Evolutionary conservation across 2,888 invertebrate species (phyloP).

Genomic region (Aplocera efformata): DNA sequence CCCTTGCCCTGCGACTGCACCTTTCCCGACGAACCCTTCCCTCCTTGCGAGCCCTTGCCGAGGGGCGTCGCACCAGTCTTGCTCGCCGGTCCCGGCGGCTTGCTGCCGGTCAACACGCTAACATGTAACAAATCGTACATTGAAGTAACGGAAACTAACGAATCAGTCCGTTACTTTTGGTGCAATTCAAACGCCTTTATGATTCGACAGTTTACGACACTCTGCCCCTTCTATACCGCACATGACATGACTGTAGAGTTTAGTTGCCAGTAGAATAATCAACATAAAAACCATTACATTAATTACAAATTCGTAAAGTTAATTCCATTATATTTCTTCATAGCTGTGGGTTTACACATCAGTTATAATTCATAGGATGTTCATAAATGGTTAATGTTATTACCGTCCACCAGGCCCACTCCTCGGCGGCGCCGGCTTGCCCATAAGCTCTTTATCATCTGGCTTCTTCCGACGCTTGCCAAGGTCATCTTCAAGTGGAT

Average conservation of each 20-base stretch:
- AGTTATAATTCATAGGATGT: too few species aligned
- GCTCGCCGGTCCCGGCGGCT: constrained; percentile 76
- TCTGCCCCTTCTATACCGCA: too few species aligned
- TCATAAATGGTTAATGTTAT: too few species aligned
- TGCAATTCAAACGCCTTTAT: too few species aligned
- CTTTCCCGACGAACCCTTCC: constrained; percentile 53
- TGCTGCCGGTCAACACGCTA: constrained; percentile 68
- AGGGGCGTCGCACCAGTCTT: constrained; percentile 71
- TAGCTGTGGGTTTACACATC: too few species aligned
- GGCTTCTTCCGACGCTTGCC: constrained; percentile 87
- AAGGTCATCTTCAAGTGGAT: constrained; percentile 83
- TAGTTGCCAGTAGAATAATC: too few species aligned
- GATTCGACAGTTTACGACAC: too few species aligned
- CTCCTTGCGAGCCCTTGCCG: constrained; percentile 49
- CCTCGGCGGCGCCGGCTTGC: constrained; percentile 65
- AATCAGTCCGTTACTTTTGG: too few species aligned
- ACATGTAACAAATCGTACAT: constrained; percentile 21
- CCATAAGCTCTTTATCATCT: constrained; percentile 79
- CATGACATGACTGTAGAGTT: too few species aligned
- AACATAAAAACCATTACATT: too few species aligned
- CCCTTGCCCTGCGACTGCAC: constrained; percentile 53
- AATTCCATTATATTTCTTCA: too few species aligned
- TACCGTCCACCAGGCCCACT: constrained; percentile 62
- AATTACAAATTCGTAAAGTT: too few species aligned
- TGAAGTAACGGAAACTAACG: not conserved